Evolutionary conservation across 30 jellyfish, hydroid and myxozoan species (phyloP), one percentile per base, ranked within the genome.

Genomic region (Mastigias papua): DNA sequence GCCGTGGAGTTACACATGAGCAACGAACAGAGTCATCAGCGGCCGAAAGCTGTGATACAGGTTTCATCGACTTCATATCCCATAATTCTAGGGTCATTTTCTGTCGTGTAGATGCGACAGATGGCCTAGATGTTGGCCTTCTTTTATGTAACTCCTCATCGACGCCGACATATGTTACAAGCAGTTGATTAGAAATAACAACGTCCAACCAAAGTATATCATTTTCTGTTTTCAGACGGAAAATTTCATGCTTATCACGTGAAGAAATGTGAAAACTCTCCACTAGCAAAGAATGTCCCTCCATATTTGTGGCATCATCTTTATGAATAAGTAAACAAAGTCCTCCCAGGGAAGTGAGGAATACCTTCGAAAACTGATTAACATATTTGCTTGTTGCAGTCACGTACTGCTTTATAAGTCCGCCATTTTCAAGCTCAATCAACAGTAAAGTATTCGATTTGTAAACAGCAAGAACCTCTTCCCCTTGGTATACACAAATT

Each of bases 61-160:
- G 87, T 34, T 68, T 78, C 89, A 70, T 80, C 34, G 87, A 48
- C n/a, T 26, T 63, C 78, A 78, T 67, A 69, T 80, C 88, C 91
- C 97, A 88, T 79, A 88, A 78, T 61, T 80, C 89, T 75, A 88
- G 58, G 6, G 91, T 8, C 89, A 78, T 88, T 34, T 78, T 76
- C 61, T 78, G 91, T 78, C 91, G 71, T 37, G 48, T 88, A 0
- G 97, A 73, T 23, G 97, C 88, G 17, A 76, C 89, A 1, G 95
- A 76, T 15, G 95, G 86, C 80, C 86, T 78, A 21, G 90, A 86
- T 16, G 96, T 61, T 27, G 90, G 80, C 62, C 76, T 63, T 1
- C 90, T 72, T 27, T 50, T 67, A 67, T 72, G 57, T 20, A 60
- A 63, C 29, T 76, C 86, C 25, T 87, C 86, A 48, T 51, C 81